Evolutionary conservation across 2,113 vertebrate species (phyloP).

Genomic region (Onychostoma macrolepis): DNA sequence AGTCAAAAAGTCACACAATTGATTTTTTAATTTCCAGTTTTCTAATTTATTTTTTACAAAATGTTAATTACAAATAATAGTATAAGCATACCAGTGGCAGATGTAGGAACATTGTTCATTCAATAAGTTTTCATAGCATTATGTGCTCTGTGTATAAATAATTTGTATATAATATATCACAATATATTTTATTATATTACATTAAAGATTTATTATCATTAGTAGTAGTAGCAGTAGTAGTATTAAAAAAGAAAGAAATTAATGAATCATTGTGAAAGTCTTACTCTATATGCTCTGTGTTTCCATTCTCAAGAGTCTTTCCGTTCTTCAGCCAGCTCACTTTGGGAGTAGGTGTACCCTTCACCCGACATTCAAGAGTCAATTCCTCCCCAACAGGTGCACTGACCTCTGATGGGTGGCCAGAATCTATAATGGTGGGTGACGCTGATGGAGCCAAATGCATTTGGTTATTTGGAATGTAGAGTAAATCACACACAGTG

Average conservation of each 20-base stretch:
- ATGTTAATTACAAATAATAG: background rate
- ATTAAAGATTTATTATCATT: too few species aligned
- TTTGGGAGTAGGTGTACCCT: slow-evolving; percentile 79
- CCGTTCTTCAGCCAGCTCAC: slow-evolving; percentile 89
- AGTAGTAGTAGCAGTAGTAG: too few species aligned
- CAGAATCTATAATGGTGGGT: slow-evolving; percentile 77
- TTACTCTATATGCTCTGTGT: slow-evolving; percentile 66
- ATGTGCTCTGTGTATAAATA: too few species aligned
- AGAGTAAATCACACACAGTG: background rate
- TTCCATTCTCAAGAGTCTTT: slow-evolving; percentile 68
- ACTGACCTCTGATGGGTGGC: slow-evolving; percentile 76
- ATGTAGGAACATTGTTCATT: too few species aligned
- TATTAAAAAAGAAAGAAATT: background rate
- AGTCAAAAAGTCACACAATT: background rate
- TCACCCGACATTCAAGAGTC: slow-evolving; percentile 79
- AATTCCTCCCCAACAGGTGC: slow-evolving; percentile 74
- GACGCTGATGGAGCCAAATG: slow-evolving; percentile 70
- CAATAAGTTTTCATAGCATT: too few species aligned
- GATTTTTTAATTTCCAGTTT: background rate
- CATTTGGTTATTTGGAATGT: background rate
- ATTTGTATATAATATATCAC: background rate
- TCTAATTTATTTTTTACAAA: background rate
- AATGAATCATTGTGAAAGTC: slow-evolving; percentile 15
- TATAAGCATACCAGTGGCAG: too few species aligned
- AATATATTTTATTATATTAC: background rate